Conservation (phyloP, 2,797 vertebrate genomes). For the Microchirus variegatus region DNA sequence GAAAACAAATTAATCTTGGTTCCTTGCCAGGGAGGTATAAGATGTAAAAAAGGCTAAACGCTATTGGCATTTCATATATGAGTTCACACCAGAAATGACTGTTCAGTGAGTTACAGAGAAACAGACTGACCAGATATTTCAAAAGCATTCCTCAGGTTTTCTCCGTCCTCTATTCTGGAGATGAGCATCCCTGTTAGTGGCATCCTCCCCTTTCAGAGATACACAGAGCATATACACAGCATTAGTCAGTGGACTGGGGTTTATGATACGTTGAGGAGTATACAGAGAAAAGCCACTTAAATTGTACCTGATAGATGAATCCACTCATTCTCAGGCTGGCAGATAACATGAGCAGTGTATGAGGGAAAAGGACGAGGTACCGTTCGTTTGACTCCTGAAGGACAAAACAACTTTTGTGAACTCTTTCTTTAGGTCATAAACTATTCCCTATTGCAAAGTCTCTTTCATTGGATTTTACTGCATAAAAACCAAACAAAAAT, state of each 20-base stretch:
- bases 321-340: slow-evolving; percentile 97
- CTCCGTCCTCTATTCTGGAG: slow-evolving; percentile 91
- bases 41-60: no score
- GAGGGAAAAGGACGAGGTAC: slow-evolving; percentile 94
- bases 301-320: slow-evolving; percentile 94
- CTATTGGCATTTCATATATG: no score
- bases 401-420: slow-evolving; percentile 9
- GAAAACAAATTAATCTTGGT: no score
- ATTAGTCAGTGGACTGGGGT: background rate
- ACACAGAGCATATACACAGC: slow-evolving; percentile 11
- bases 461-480: no score
- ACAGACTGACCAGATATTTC: slow-evolving; percentile 91
- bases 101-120: no score
- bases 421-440: background rate
- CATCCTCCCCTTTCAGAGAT: slow-evolving; percentile 84
- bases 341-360: slow-evolving; percentile 91
- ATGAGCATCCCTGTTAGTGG: slow-evolving; percentile 92
- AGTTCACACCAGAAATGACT: no score
- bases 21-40: no score
- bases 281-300: no score
- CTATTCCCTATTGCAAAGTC: background rate
- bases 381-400: slow-evolving; percentile 92
- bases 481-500: no score
- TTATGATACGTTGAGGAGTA: no score
- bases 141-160: slow-evolving; percentile 90